Base-by-base conservation (phyloP, 2,888 invertebrate genomes). In the Perithous albicinctus region DNA sequence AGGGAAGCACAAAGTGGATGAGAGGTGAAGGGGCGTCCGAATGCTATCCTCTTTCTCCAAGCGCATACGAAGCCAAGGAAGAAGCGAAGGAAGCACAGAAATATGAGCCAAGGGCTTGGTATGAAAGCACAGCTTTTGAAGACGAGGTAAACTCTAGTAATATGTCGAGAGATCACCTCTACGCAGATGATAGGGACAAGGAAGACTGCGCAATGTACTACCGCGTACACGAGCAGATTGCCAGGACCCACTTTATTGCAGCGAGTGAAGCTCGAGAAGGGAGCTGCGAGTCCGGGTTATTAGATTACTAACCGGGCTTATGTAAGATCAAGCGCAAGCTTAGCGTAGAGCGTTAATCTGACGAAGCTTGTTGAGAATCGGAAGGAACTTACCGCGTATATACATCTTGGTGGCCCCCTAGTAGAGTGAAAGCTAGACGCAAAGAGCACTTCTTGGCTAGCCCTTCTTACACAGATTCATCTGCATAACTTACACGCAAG, bases 271-370 rank as follows among this genome's bases (percentile, higher is more conserved):
- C 72, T 46, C 12, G 43, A 72, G 72, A 46, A 72, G 46, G 59
- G 59, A 43, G 59, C 18, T 72, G 59, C 23, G 72, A 72, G 72
- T 72, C 56, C 59, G 43, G 72, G 72, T 59, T 72, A 72, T 72
- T 72, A 59, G 72, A 59, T 59, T 72, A 72, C 72, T 59, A 72
- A 59, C 72, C 59, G 72, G 72, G 72, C 72, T 72, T 72, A 72
- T 72, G 72, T 72, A 72, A 72, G 72, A 72, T 72, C 59, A 72
- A 70, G 72, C 72, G 56, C 20, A 43, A 72, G 72, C 72, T 46
- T 59, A 43, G 72, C 59, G 43, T 26, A 43, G 43, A 72, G 72
- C 72, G 72, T 72, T 72, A 72, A 72, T 72, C 72, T 72, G 72
- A 72, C 72, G 59, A 72, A 72, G 59, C 72, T 72, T 46, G 72